Evolutionary conservation across 2,113 vertebrate species (phyloP).

Genomic region (Galbula dea): DNA sequence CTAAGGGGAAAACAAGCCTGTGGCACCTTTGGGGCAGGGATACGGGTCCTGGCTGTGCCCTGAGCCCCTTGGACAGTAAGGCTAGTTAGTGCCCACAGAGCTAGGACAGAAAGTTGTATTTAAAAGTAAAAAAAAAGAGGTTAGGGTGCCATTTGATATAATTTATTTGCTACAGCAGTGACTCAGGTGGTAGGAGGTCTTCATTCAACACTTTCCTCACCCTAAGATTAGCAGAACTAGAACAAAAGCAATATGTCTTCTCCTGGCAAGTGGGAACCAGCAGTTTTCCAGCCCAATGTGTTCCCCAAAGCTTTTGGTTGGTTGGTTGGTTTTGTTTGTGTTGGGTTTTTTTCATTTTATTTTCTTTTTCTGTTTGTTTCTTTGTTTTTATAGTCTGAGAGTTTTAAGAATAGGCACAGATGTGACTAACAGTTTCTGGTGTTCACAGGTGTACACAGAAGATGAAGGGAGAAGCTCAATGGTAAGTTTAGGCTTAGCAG

Average conservation of each 20-base stretch:
- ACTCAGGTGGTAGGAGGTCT: background rate
- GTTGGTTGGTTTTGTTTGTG: fast-evolving
- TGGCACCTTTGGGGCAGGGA: fast-evolving
- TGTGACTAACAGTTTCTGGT: background rate
- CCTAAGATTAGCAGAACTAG: background rate
- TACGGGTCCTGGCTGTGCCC: background rate
- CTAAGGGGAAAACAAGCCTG: background rate
- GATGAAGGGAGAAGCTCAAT: background rate
- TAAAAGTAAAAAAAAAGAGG: background rate
- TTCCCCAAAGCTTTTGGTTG: background rate
- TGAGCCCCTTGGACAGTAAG: background rate
- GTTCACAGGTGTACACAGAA: background rate
- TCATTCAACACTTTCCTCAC: background rate
- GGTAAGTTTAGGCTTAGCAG: background rate
- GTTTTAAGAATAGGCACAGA: background rate
- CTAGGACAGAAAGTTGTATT: background rate
- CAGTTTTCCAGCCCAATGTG: background rate
- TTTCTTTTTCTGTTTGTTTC: fast-evolving
- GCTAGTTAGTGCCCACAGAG: background rate
- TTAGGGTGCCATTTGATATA: background rate
- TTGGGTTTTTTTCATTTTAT: too few species aligned
- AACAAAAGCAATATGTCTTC: background rate
- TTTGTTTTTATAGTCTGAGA: background rate
- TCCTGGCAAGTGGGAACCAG: background rate
- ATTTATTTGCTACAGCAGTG: background rate